Conservation (phyloP, 2,797 vertebrate genomes). For the Poeciliopsis infans region DNA sequence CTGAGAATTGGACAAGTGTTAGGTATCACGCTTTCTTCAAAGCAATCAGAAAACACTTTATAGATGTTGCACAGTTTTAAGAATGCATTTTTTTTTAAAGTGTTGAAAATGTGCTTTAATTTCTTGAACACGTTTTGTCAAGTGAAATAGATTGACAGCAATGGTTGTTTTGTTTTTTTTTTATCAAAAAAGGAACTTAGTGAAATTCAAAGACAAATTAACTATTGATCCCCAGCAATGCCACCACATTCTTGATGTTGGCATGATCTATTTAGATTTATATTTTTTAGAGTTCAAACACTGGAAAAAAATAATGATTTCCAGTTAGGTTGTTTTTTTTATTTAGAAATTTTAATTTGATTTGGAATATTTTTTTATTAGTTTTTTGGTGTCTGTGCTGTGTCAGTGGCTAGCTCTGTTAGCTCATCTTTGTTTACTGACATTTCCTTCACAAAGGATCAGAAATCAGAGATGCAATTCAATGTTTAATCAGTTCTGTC, state of each 20-base stretch:
- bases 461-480: background rate
- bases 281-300: background rate
- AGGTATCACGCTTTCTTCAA: background rate
- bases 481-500: background rate
- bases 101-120: background rate
- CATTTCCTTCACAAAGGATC: background rate
- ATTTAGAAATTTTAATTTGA: background rate
- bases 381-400: background rate
- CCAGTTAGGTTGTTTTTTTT: background rate
- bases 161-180: background rate
- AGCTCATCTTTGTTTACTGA: background rate
- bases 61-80: background rate
- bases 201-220: background rate
- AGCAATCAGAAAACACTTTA: background rate
- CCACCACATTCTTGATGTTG: background rate
- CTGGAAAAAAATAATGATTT: background rate
- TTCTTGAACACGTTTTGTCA: background rate
- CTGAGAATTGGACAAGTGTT: background rate
- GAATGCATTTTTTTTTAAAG: background rate
- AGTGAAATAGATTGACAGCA: background rate
- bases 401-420: background rate
- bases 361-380: background rate
- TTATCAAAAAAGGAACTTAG: background rate
- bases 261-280: background rate
- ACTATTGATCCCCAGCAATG: background rate